Evolutionary conservation across 2,113 vertebrate species (phyloP), one percentile per base, ranked within the genome.

Genomic region (Macheiramphus alcinus): DNA sequence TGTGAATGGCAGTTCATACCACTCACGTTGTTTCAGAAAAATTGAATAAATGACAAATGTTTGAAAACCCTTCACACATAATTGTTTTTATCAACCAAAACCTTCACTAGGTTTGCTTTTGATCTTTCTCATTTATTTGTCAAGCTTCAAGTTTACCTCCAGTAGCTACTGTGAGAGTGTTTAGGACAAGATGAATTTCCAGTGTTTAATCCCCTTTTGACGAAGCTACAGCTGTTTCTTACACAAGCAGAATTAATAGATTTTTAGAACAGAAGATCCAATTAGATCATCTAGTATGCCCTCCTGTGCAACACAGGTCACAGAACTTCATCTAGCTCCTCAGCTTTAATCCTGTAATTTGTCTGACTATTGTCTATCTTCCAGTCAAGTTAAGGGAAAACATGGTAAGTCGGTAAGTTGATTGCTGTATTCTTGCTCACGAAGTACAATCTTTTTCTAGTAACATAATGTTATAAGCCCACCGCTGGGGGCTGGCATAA

Each of bases 361-460:
- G 34, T 26, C 72, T 86, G 38, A 52, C 8, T 61, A 8, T 23
- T 65, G 8, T 45, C 19, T 31, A 70, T n/a, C 52, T 83, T 83
- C 25, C 26, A 45, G n/a, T 65, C 13, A 29, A 53, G 15, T 53
- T 63, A 80, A 50, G 13, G n/a, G 20, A 88, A 87, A 91, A 67
- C 1, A 1, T 11, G 6, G 12, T 20, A 71, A 55, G 7, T 34
- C 1, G 1, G 2, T 25, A 65, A 73, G 14, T 56, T 27, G 2
- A 1, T 26, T 38, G 5, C 14, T 63, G 6, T 62, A 8, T 38
- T 53, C n/a, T 48, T 80, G 19, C 25, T 91, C 50, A n/a, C 25
- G 6, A 32, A 72, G 12, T 27, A 29, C 34, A 56, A 5, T 29
- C 8, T n/a, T 66, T 43, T 53, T 45, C 62, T 70, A 62, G 11